Percentiles rank a stretch among this genome's conserved stretches.
These are phyloP conservation scores for Ceratina australensis DNA, from an alignment of 1,140 invertebrate species.

Conservation along the genomic window DNA sequence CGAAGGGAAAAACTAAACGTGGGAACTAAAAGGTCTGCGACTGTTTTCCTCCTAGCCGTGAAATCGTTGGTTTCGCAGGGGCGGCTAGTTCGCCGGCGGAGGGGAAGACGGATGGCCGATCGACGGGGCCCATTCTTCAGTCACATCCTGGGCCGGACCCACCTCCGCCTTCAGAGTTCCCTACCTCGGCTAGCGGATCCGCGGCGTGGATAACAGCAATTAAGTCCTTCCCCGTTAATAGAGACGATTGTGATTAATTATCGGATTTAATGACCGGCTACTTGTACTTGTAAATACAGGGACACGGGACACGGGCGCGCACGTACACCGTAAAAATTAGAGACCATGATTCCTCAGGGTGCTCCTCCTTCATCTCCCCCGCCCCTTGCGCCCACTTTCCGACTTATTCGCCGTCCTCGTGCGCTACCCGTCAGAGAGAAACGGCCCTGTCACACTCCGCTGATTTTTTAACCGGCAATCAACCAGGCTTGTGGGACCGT, in stretches of 20 bases:
- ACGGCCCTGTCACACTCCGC: slow-evolving; percentile 76
- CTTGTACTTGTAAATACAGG: slow-evolving; percentile 75
- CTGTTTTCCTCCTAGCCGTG: slow-evolving; percentile 33
- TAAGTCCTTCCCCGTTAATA: slow-evolving; percentile 77
- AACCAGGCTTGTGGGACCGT: slow-evolving; percentile 73
- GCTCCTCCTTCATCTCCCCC: slow-evolving; percentile 28
- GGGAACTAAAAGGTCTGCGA: background rate
- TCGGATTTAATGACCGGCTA: slow-evolving; percentile 78
- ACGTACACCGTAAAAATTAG: slow-evolving; percentile 78
- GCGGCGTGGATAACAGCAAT: slow-evolving; percentile 78
- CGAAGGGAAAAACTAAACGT: background rate
- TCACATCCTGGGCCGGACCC: slow-evolving; percentile 59
- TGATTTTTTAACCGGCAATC: slow-evolving; percentile 78
- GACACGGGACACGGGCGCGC: slow-evolving; percentile 63
- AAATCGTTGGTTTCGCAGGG: slow-evolving; percentile 59
- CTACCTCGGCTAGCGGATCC: slow-evolving; percentile 56
- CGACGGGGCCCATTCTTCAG: slow-evolving; percentile 59
- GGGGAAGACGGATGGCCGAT: slow-evolving; percentile 59
- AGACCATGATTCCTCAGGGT: slow-evolving; percentile 73
- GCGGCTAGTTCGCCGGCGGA: slow-evolving; percentile 24
- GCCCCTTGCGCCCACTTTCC: background rate
- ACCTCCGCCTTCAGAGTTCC: slow-evolving; percentile 33
- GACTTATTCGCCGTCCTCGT: slow-evolving; percentile 48
- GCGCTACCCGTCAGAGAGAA: slow-evolving; percentile 67
- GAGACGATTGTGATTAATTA: slow-evolving; percentile 79